Evolutionary conservation across 2,888 invertebrate species (phyloP), one percentile per base, ranked within the genome.

Genomic region (Pollenia angustigena): DNA sequence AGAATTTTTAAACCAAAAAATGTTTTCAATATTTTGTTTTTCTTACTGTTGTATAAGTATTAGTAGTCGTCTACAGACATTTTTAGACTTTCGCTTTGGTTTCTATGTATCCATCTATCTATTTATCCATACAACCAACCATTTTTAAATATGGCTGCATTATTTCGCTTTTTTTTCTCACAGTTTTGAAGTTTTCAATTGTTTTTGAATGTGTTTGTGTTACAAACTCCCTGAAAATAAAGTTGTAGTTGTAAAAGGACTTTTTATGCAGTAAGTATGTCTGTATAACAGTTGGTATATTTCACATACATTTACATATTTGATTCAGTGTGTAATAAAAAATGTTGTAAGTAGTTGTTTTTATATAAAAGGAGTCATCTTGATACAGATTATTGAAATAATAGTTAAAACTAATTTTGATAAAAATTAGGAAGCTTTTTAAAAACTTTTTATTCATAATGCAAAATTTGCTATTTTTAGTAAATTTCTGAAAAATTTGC

Each of bases 61-160:
- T 72, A 72, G 40, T 48, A 48, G 40, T 42, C 56, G 40, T 64
- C 48, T 83, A 58, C 74, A 79, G 69, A 71, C 85, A 76, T 76
- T 85, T 81, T 85, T 81, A 86, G 88, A 88, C 87, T 88, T 87
- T 87, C 87, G 82, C 87, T 88, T 88, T 78, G 82, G 84, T 82
- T 88, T 87, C 81, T 81, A 75, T 82, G 68, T 85, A 85, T 85
- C 56, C 79, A 62, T 10, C 12, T n/a, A 14, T n/a, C 18, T n/a
- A 16, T 54, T 42, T 12, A 16, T 23, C 40, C 14, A 60, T 12
- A 64, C 64, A 66, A 68, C 68, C 64, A 66, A 68, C 68, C 50
- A 52, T 62, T 62, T 62, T 69, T 50, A 40, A 50, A n/a, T 44
- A 52, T 23, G 56, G n/a, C 42, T 81, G 72, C 58, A 81, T 66